Percentiles rank a stretch among this genome's conserved stretches.
Conservation (phyloP, 2,797 vertebrate species). For the Coendou prehensilis region DNA sequence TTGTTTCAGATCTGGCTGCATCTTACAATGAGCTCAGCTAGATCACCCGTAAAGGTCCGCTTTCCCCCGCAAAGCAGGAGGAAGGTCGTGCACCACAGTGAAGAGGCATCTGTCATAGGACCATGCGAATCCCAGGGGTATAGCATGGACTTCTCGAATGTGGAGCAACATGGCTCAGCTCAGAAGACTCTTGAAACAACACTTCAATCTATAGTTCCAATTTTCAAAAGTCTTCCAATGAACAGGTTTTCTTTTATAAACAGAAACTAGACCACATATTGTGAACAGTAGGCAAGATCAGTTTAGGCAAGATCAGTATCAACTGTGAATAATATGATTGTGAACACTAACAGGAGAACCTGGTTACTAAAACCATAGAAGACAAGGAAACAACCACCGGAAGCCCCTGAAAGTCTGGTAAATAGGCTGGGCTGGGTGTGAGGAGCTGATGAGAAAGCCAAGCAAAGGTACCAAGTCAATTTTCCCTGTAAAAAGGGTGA, state of each 20-base stretch:
- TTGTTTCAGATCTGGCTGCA: constrained; percentile 7
- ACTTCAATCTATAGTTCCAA: not conserved
- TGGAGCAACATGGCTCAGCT: accelerated
- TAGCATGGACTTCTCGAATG: accelerated
- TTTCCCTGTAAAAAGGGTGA: accelerated
- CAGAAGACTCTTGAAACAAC: not conserved
- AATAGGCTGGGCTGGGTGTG: accelerated
- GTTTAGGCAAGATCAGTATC: too few species aligned
- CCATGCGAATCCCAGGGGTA: accelerated
- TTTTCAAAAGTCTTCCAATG: not conserved
- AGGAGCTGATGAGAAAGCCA: too few species aligned
- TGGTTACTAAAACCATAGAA: not conserved
- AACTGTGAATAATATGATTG: too few species aligned
- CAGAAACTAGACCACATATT: not conserved
- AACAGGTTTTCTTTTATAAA: not conserved
- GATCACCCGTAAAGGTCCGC: not conserved
- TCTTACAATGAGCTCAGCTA: not conserved
- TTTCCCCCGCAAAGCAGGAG: not conserved
- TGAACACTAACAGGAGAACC: not conserved
- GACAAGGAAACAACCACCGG: not conserved
- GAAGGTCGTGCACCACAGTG: accelerated
- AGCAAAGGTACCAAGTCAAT: accelerated
- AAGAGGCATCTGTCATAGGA: not conserved
- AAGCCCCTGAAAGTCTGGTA: not conserved
- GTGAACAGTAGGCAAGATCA: too few species aligned